A percentile compares a stretch with the other conserved stretches of the same genome.
phyloP scores from a whole-genome alignment of 2,888 invertebrate genomes.

The Chrysolina oricalcia region DNA sequence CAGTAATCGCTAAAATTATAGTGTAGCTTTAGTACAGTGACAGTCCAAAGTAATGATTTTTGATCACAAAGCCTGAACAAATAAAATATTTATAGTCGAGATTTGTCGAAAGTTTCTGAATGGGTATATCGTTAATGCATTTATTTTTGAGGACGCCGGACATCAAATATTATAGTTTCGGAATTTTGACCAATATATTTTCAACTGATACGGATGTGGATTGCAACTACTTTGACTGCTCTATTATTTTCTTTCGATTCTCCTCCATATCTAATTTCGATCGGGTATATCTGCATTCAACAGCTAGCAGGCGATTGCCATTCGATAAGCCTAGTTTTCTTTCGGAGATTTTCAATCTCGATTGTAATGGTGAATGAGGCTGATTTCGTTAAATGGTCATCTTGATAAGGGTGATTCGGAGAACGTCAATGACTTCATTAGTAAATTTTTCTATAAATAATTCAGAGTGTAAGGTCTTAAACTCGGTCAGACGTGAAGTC shows the following conservation, averaged over 20 bases:
- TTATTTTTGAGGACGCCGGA: no score
- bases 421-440: slow-evolving; percentile 34
- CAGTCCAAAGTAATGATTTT: background rate
- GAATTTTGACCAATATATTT: no score
- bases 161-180: no score
- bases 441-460: slow-evolving; percentile 2
- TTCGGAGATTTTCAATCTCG: slow-evolving; percentile 36
- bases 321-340: slow-evolving; percentile 40
- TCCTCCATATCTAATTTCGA: background rate
- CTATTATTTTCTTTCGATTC: slow-evolving; percentile 6
- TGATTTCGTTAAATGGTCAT: slow-evolving; percentile 41
- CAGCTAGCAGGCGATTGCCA: slow-evolving; percentile 37
- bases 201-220: background rate
- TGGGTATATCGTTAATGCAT: no score
- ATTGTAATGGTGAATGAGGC: slow-evolving; percentile 37
- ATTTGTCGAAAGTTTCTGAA: no score
- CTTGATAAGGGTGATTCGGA: slow-evolving; percentile 36
- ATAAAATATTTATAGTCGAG: no score
- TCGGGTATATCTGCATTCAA: slow-evolving; percentile 18
- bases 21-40: background rate
- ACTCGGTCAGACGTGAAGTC: background rate
- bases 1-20: no score
- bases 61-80: no score
- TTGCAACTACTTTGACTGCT: background rate
- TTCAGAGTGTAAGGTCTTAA: background rate